Evolutionary conservation across 2,888 invertebrate genomes (phyloP), one percentile per base, ranked within the genome.

Genomic region (Graphium colonna): DNA sequence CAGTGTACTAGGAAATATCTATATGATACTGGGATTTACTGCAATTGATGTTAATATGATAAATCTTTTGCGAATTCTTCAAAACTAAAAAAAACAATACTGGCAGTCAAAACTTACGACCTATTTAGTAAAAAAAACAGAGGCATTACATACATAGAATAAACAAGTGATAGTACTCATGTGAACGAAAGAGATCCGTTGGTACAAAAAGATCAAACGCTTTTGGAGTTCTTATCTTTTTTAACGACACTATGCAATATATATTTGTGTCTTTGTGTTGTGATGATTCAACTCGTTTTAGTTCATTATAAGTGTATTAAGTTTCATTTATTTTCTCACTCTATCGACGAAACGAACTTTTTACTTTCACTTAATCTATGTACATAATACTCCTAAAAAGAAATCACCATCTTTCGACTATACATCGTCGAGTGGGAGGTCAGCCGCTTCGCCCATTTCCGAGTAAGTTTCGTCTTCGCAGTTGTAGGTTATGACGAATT

Each of bases 401-500:
- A 21, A n/a, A n/a, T n/a, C 21, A 53, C 50, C 21, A 5, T 21
- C 55, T 18, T 13, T 18, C 21, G 15, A 46, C 60, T 79, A 76
- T 55, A 80, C 61, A n/a, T 71, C 63, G 47, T 83, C 77, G 1
- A 83, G 68, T 1, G 93, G 93, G 63, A 95, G 84, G 57, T 83
- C 75, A 54, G 91, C 90, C 1, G 94, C 92, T 69, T 95, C 94
- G 18, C 95, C 94, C 89, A 95, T 94, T 76, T 96, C 96, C 4
- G 95, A 94, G 65, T 92, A 90, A 0, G 92, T 93, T 73, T 96
- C 96, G 51, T 93, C 93, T 39, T 94, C 94, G 75, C 94, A 91
- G n/a, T 91, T 91, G 75, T 95, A 96, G 52, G 95, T 94, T 51
- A 96, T 81, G 68, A 95, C 94, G 75, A 94, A 96, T 60, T 94